Base-by-base conservation (phyloP, 2,888 invertebrate genomes). In the Blera fallax region DNA sequence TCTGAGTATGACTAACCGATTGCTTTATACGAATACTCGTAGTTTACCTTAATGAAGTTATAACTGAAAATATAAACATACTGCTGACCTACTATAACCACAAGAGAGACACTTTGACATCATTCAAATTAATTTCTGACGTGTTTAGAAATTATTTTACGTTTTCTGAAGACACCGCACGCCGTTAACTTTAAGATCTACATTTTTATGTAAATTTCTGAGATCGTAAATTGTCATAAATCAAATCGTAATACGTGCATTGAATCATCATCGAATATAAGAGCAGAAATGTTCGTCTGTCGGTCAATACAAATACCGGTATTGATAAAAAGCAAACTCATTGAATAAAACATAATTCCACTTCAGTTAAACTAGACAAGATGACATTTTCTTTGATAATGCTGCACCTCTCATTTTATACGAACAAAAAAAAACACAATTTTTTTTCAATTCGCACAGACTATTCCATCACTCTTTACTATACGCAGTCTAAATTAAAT, bases 331-430 rank as follows among this genome's bases (percentile, higher is more conserved):
- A 21, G 50, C 14, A 10, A 65, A 34, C 8, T 52, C 52, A 65
- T 58, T 79, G 72, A 79, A 79, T 79, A 72, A 79, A 79, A 79
- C 64, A 79, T 79, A 64, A 27, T 45, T 65, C 65, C 29, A 14
- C 79, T 65, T 62, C 32, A 50, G 29, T 69, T 34, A 29, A 45
- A n/a, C 24, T 29, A 54, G 72, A 79, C 79, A 79, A 50, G 72
- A 48, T 79, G 72, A 79, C 79, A 79, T 56, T 72, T 56, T 60
- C 45, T 11, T 64, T 64, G 45, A 18, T 29, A 32, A 69, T 45
- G 43, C 62, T 56, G 78, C 78, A 78, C 78, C 78, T 78, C 43
- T 40, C 40, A n/a, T n/a, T n/a, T n/a, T n/a, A n/a, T n/a, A n/a
- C 8, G 32, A 10, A 10, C 1, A n/a, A n/a, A n/a, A n/a, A n/a